Evolutionary conservation across 2,797 vertebrate species (phyloP).

Genomic region (Platyrinchus mystaceus): DNA sequence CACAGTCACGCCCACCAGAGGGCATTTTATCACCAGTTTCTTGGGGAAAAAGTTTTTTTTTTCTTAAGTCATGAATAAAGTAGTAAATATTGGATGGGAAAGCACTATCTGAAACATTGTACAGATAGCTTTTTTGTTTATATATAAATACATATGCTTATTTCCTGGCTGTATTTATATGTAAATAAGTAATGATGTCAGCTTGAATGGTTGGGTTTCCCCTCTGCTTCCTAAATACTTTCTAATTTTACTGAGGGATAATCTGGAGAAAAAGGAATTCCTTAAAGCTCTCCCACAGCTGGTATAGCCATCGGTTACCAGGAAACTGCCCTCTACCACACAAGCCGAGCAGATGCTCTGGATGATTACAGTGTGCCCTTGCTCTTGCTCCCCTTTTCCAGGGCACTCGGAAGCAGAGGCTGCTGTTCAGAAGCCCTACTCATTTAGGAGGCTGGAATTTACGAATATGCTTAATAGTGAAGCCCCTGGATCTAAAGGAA

Average conservation of each 20-base stretch:
- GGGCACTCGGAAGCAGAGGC: not conserved
- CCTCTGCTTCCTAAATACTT: constrained; percentile 18
- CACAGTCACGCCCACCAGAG: constrained; percentile 72
- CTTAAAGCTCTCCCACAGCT: constrained; percentile 3
- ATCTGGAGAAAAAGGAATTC: not conserved
- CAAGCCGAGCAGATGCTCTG: not conserved
- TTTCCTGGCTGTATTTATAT: constrained; percentile 63
- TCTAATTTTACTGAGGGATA: constrained; percentile 5
- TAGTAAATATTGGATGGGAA: constrained; percentile 48
- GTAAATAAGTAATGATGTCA: constrained; percentile 55
- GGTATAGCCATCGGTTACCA: not conserved
- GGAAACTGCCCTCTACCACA: not conserved
- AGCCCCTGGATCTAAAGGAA: constrained; percentile 31
- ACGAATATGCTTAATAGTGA: not conserved
- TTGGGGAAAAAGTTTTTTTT: constrained; percentile 51
- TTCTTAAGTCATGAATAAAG: constrained; percentile 20
- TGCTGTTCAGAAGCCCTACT: not conserved
- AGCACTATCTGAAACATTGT: constrained; percentile 30
- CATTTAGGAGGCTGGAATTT: constrained; percentile 41
- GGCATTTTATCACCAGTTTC: constrained; percentile 75
- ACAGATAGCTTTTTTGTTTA: constrained; percentile 52
- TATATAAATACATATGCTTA: constrained; percentile 67
- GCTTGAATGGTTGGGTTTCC: constrained; percentile 24
- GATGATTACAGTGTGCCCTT: not conserved
- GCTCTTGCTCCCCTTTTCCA: not conserved